Conservation (phyloP, 1,140 invertebrate species). For the Venturia canescens region DNA sequence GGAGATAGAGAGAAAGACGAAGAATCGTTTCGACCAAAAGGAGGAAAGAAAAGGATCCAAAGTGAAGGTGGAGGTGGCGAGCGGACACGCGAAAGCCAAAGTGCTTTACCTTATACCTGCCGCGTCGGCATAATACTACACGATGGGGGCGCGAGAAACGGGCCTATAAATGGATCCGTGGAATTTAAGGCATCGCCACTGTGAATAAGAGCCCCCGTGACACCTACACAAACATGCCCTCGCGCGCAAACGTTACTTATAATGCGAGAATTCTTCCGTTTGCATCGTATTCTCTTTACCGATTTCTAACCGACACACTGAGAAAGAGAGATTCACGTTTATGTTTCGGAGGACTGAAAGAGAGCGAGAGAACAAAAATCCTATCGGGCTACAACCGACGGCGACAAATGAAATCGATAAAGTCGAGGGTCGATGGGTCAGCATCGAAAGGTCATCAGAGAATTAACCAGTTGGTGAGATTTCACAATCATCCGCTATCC, state of each 20-base stretch:
- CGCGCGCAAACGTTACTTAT: slow-evolving; percentile 28
- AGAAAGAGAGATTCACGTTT: neutral
- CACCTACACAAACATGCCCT: slow-evolving; percentile 36
- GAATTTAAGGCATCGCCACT: slow-evolving; percentile 44
- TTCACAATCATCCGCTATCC: neutral
- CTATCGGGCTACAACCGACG: neutral
- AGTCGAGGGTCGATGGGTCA: neutral
- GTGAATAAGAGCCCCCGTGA: slow-evolving; percentile 39
- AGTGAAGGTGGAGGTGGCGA: slow-evolving; percentile 22
- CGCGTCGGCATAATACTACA: slow-evolving; percentile 59
- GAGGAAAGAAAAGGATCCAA: neutral
- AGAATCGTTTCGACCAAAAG: slow-evolving; percentile 2
- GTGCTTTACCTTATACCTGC: slow-evolving; percentile 63
- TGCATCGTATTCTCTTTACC: slow-evolving; percentile 7
- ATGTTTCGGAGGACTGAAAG: neutral
- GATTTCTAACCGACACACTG: neutral
- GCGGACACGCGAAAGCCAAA: slow-evolving; percentile 58
- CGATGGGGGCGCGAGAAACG: slow-evolving; percentile 48
- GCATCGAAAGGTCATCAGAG: neutral
- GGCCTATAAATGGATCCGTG: slow-evolving; percentile 46
- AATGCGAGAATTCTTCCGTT: slow-evolving; percentile 39
- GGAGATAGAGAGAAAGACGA: slow-evolving; percentile 56
- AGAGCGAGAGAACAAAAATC: neutral
- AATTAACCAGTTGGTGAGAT: neutral
- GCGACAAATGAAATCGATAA: slow-evolving; percentile 27